Percentiles rank a stretch among this genome's conserved stretches.
phyloP scores from a whole-genome alignment of 2,797 vertebrate genomes.

The Pseudochirops corinnae region DNA sequence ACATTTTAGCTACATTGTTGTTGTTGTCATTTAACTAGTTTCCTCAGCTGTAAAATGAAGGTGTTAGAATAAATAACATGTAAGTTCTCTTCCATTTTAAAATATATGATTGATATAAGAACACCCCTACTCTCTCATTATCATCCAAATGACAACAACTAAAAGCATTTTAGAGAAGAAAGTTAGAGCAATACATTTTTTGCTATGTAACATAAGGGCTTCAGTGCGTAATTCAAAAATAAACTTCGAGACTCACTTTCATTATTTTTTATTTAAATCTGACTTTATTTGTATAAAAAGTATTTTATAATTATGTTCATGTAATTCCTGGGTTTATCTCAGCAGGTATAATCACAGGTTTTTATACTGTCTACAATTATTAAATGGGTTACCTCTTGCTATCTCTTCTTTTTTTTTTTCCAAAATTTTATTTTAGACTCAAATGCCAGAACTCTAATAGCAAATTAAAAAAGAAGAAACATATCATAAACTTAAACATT shows the following conservation, averaged over 20 bases:
- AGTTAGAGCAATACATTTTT: background rate
- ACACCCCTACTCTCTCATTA: background rate
- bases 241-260: background rate
- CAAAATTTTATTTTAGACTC: no score
- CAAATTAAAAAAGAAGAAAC: no score
- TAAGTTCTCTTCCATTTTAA: background rate
- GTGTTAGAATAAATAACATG: background rate
- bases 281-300: no score
- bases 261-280: background rate
- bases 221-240: background rate
- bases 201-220: background rate
- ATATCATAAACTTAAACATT: no score
- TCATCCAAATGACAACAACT: background rate
- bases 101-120: background rate
- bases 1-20: background rate
- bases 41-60: background rate
- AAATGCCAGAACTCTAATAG: no score
- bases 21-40: background rate
- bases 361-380: no score
- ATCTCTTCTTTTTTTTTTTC: no score
- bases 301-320: no score
- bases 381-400: no score
- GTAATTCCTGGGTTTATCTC: no score
- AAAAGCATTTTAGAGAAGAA: background rate
- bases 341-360: no score